Evolutionary conservation across 2,113 vertebrate species (phyloP).

Genomic region (Athene noctua): DNA sequence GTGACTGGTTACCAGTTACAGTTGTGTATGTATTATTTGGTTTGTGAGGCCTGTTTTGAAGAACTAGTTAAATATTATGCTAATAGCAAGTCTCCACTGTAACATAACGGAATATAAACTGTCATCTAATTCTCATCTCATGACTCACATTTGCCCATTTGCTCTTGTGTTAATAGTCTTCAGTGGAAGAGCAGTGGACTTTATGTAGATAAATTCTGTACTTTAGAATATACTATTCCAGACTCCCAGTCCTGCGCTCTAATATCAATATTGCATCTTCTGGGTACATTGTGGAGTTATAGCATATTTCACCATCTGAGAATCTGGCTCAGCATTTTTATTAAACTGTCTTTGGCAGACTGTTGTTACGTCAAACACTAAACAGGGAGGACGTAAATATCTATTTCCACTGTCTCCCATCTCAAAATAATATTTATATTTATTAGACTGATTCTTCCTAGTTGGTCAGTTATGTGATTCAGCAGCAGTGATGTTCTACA

Average conservation of each 20-base stretch:
- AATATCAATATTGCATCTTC: background rate
- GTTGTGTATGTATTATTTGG: background rate
- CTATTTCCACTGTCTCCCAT: background rate
- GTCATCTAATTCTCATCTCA: background rate
- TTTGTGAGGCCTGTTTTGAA: background rate
- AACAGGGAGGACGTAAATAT: constrained; percentile 50
- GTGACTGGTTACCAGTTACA: background rate
- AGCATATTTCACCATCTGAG: background rate
- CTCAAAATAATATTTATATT: constrained; percentile 61
- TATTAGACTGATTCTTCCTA: constrained; percentile 56
- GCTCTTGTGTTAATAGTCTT: background rate
- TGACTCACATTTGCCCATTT: background rate
- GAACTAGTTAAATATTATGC: background rate
- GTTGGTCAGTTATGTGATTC: constrained; percentile 18
- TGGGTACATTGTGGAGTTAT: background rate
- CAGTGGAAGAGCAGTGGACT: fast-evolving
- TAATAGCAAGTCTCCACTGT: background rate
- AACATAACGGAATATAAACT: background rate
- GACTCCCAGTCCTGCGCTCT: background rate
- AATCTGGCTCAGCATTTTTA: background rate
- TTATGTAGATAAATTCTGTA: background rate
- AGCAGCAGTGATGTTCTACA: constrained; percentile 14
- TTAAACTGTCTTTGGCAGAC: background rate
- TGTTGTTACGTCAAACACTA: fast-evolving
- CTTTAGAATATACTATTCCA: background rate